phyloP scores from a whole-genome alignment of 2,113 vertebrate species.

The Siniperca chuatsi region DNA sequence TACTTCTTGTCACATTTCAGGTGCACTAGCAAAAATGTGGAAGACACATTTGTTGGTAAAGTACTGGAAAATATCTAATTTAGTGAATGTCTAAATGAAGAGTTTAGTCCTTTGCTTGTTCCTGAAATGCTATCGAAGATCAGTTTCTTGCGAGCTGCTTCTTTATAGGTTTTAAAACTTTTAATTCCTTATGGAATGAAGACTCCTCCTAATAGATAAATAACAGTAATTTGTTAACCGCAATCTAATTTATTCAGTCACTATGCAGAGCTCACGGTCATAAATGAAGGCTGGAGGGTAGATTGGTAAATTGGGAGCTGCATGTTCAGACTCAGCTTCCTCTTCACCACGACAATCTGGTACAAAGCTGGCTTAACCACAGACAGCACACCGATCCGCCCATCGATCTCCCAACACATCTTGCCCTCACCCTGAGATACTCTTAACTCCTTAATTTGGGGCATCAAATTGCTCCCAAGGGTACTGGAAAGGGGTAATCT shows the following conservation, averaged over 20 bases:
- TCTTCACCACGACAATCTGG: not conserved
- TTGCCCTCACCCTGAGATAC: not conserved
- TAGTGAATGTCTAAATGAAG: not conserved
- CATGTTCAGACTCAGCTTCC: not conserved
- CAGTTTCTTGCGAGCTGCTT: not conserved
- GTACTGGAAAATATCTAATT: not conserved
- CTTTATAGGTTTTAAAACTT: not conserved
- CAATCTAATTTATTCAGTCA: not conserved
- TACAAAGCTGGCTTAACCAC: not conserved
- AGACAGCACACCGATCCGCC: not conserved
- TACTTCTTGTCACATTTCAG: constrained; percentile 22
- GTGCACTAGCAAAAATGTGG: constrained; percentile 1
- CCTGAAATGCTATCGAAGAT: not conserved
- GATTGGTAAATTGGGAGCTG: not conserved
- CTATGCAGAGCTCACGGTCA: not conserved
- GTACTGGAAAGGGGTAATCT: not conserved
- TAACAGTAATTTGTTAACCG: too few species aligned
- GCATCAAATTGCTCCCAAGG: not conserved
- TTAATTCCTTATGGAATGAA: not conserved
- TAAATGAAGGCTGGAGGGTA: not conserved
- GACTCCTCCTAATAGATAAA: not conserved
- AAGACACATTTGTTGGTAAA: constrained; percentile 30
- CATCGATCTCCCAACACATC: not conserved
- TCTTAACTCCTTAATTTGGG: not conserved
- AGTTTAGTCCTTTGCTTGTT: not conserved